These are phyloP conservation scores for Rhynchomys soricoides DNA, from an alignment of 2,113 vertebrate species.

Conservation along the genomic window DNA sequence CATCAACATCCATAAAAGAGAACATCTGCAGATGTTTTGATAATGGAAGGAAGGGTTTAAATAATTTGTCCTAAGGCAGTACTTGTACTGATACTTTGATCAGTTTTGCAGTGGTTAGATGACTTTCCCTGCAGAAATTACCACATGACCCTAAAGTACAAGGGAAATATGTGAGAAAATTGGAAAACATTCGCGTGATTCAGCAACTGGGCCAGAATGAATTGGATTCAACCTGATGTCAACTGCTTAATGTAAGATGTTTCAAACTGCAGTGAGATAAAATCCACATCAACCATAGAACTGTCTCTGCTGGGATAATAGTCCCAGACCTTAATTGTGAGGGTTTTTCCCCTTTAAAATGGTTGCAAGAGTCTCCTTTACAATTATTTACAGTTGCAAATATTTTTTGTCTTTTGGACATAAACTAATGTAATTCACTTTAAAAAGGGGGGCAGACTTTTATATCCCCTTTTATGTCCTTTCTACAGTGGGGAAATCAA, in stretches of 20 bases:
- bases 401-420: not conserved
- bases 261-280: constrained; percentile 72
- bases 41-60: constrained; percentile 82
- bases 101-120: constrained; percentile 80
- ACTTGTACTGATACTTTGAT: constrained; percentile 81
- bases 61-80: constrained; percentile 82
- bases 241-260: constrained; percentile 82
- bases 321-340: not conserved
- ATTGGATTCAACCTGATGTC: constrained; percentile 81
- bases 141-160: constrained; percentile 84
- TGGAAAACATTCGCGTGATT: constrained; percentile 83
- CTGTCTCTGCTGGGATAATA: constrained; percentile 39
- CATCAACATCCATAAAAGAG: constrained; percentile 70
- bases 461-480: not conserved
- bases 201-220: constrained; percentile 82
- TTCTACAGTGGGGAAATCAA: constrained; percentile 21
- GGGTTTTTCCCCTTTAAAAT: constrained; percentile 3
- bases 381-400: constrained; percentile 4
- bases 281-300: constrained; percentile 71
- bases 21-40: constrained; percentile 83
- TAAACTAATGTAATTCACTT: constrained; percentile 36
- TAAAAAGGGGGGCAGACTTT: not conserved
- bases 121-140: constrained; percentile 85
- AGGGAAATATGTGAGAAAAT: constrained; percentile 86
- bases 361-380: constrained; percentile 20